phyloP scores from a whole-genome alignment of 2,888 invertebrate species.

The Pelosia muscerda region DNA sequence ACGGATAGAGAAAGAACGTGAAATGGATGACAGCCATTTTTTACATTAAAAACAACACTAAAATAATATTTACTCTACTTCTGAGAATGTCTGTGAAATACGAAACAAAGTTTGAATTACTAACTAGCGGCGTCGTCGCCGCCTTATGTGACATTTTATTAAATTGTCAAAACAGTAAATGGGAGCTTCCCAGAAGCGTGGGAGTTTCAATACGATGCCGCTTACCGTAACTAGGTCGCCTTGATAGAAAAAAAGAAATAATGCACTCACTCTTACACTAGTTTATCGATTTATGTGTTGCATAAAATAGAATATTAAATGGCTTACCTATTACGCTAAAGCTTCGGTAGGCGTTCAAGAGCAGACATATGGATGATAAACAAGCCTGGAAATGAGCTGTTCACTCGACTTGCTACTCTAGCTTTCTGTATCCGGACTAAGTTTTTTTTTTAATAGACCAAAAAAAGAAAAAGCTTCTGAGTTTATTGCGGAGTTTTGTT shows the following conservation, averaged over 20 bases:
- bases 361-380: no score
- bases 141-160: conserved; percentile 64
- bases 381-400: no score
- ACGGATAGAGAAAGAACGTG: no score
- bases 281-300: conserved; percentile 5
- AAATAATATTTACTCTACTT: neutral
- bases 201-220: conserved; percentile 56
- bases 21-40: neutral
- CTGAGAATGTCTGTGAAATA: neutral
- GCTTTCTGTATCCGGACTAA: no score
- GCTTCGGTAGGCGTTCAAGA: no score
- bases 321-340: neutral
- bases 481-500: no score
- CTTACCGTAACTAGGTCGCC: conserved; percentile 66
- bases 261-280: conserved; percentile 27
- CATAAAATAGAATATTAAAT: neutral
- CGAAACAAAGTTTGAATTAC: conserved; percentile 36
- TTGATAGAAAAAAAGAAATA: conserved; percentile 57
- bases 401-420: no score
- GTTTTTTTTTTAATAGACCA: no score
- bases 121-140: conserved; percentile 37
- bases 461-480: no score
- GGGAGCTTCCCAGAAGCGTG: conserved; percentile 78
- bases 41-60: neutral
- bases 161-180: conserved; percentile 73